phyloP scores from a whole-genome alignment of 2,888 invertebrate species.

The Patella caerulea region DNA sequence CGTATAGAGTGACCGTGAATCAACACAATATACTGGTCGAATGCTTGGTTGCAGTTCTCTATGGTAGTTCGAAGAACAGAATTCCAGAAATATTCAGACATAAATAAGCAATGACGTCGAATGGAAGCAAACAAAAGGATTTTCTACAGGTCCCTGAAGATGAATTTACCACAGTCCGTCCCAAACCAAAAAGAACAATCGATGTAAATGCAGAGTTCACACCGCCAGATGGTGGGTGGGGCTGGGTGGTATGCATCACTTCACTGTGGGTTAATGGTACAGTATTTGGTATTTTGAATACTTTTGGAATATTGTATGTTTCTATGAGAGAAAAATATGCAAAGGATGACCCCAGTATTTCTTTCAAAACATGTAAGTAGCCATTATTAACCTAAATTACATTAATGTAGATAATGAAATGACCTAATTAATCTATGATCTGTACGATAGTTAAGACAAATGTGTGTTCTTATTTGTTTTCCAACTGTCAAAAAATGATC shows the following conservation, averaged over 20 bases:
- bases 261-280: constrained; percentile 92
- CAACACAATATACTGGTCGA: not conserved
- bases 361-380: constrained; percentile 84
- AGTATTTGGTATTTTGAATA: constrained; percentile 91
- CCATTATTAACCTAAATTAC: too few species aligned
- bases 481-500: too few species aligned
- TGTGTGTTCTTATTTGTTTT: too few species aligned
- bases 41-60: too few species aligned
- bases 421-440: too few species aligned
- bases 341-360: constrained; percentile 79
- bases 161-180: constrained; percentile 6
- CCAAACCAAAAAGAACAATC: not conserved
- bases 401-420: too few species aligned
- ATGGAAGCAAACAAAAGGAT: not conserved
- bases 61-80: too few species aligned
- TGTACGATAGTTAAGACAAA: too few species aligned
- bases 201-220: constrained; percentile 34
- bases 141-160: constrained; percentile 24
- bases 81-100: not conserved
- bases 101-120: too few species aligned
- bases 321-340: constrained; percentile 77
- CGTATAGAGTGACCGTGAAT: too few species aligned
- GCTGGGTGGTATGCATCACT: constrained; percentile 85
- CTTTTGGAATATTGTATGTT: constrained; percentile 84
- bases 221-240: constrained; percentile 81